Base-by-base conservation (phyloP, 64 coral and sea anemone genomes). In the Platygyra sinensis region DNA sequence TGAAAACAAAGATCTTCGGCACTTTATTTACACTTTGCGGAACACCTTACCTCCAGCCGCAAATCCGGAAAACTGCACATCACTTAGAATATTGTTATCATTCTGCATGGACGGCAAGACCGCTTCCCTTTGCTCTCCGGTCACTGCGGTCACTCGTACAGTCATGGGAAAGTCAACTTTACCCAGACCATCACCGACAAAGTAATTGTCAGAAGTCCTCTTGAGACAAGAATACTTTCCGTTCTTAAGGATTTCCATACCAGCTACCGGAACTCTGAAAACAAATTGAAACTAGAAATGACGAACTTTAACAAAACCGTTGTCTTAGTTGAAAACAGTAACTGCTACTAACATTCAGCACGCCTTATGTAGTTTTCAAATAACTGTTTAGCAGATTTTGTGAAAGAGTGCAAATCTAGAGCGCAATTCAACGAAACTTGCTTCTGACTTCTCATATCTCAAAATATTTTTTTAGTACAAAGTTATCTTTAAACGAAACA, bases 231-330 rank as follows among this genome's bases (percentile, higher is more conserved):
- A 76, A 30, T 91, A 91, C 36, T 77, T 91, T 32, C 86, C 89
- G 72, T 95, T 91, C 67, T 95, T 95, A 20, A 88, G 67, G 8
- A 95, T 89, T 55, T 95, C 94, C 30, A 95, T 91, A 18, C 94
- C 94, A 69, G 89, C 94, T 50, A 95, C 89, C 3, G 94, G 89
- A 25, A 95, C 89, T 60, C 94, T 95, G 50, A 30, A 57, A 42
- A 24, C 28, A 80, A 55, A 80, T 19, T 17, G 30, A 80, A 30
- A 24, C 6, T 54, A 25, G 52, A 46, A 46, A 46, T 46, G 2
- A 5, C 42, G 5, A 46, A 46, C 3, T 46, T 46, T 46, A 46
- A 46, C 42, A 46, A 46, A 46, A 39, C 38, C 38, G 38, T n/a
- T n/a, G n/a, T n/a, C n/a, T n/a, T n/a, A n/a, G n/a, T n/a, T n/a